Evolutionary conservation across 2,888 invertebrate species (phyloP).

Genomic region (Drosophila sordidula): DNA sequence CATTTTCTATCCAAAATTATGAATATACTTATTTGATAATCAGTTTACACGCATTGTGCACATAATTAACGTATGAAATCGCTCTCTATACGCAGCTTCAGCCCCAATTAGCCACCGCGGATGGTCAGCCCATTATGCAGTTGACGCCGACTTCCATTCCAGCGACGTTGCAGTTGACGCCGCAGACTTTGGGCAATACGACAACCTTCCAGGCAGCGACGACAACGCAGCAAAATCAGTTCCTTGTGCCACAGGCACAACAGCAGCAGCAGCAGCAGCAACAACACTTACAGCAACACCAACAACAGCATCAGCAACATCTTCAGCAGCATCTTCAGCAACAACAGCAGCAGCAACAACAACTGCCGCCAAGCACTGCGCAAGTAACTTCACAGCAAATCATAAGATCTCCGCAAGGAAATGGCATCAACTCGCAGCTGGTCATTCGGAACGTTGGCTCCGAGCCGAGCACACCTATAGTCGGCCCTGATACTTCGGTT

Average conservation of each 20-base stretch:
- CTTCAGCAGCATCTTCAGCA: conserved; percentile 49
- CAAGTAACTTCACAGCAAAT: conserved; percentile 71
- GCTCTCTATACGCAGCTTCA: conserved; percentile 70
- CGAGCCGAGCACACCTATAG: conserved; percentile 30
- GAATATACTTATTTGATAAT: not conserved
- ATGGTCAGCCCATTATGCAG: conserved; percentile 85
- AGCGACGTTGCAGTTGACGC: conserved; percentile 83
- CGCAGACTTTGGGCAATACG: conserved; percentile 73
- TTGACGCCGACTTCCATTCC: conserved; percentile 84
- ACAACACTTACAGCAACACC: conserved; percentile 26
- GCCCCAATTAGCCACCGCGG: conserved; percentile 84
- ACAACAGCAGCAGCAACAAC: conserved; percentile 47
- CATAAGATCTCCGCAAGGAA: conserved; percentile 51
- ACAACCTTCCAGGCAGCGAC: conserved; percentile 57
- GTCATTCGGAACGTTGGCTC: conserved; percentile 58
- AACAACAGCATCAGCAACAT: conserved; percentile 37
- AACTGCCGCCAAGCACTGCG: conserved; percentile 40
- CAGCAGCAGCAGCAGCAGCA: conserved; percentile 28
- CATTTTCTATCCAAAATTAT: too few relatives aligned
- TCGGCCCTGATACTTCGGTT: conserved; percentile 24
- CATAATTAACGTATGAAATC: not conserved
- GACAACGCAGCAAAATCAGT: conserved; percentile 48
- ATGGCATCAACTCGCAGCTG: conserved; percentile 43
- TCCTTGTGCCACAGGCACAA: conserved; percentile 46
- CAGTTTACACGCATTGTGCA: not conserved